Evolutionary conservation across 2,888 invertebrate species (phyloP), one percentile per base, ranked within the genome.

Genomic region (Meganola albula): DNA sequence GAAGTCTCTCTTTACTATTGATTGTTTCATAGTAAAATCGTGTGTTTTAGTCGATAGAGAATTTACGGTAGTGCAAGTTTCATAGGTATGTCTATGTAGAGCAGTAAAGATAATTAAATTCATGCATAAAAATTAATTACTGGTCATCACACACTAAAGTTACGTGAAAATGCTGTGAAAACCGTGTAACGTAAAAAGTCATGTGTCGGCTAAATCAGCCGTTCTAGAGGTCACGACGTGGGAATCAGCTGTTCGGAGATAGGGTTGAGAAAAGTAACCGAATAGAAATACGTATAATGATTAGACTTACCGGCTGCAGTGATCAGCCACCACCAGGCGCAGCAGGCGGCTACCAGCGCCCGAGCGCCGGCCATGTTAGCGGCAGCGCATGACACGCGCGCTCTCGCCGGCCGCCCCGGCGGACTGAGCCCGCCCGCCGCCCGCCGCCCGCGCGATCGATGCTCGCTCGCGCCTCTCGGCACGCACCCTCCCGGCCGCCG

Each of bases 351-450:
- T 69, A 79, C 77, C 78, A 86, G 86, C 84, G 86, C 78, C 85
- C 84, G 84, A 82, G 82, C 82, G 86, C 83, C 84, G 86, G 86
- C 80, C 87, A 86, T 86, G 31, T 82, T 68, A 86, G 78, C 76
- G 83, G 66, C 74, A 75, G 78, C 86, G 85, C 87, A 86, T 86
- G 74, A 77, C 63, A 80, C 80, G 82, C 71, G 85, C 84, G 84
- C 78, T 78, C 78, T 75, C 70, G 80, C 84, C 84, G 84, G 84
- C 84, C 83, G 84, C 80, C 82, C 84, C 84, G 84, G 82, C 84
- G 74, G 82, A 84, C 83, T 83, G 77, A 68, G 55, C n/a, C n/a
- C n/a, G n/a, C n/a, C n/a, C n/a, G n/a, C n/a, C 59, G 61, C 58
- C 64, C 59, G 61, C 58, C 64, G 63, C 53, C 56, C 57, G 59